Base-by-base conservation (phyloP, 2,888 invertebrate genomes). In the Muschampia plurimacula region DNA sequence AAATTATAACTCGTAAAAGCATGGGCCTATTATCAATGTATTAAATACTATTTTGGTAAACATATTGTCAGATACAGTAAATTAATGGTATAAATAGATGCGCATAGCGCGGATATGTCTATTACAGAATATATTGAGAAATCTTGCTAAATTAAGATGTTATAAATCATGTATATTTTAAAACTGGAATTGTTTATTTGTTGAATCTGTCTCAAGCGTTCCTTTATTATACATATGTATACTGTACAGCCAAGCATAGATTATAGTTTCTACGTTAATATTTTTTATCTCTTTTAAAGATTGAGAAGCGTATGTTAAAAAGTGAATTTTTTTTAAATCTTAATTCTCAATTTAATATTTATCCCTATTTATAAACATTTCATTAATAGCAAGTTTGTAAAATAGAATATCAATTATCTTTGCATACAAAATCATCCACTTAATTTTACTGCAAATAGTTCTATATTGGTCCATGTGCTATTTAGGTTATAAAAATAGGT, bases 401-500 rank as follows among this genome's bases (percentile, higher is more conserved):
- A 13, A n/a, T 49, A 4, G 7, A 49, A n/a, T 49, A 49, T 46
- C 12, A 2, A n/a, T 49, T n/a, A 49, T 49, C 49, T 2, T 5
- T 5, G 6, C 49, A n/a, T 49, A 49, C n/a, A 49, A n/a, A 3
- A 9, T 49, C 49, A 49, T n/a, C 49, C 49, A 49, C n/a, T 49
- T 49, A n/a, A 57, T 57, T 28, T 28, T 28, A 28, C 12, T 28
- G 28, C 57, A 28, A 60, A 60, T 60, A 59, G 2, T 32, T 32
- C 52, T n/a, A 52, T 65, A 7, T 55, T 57, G 73, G 75, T 76
- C 79, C 78, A 74, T 74, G 75, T 70, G 72, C 73, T 75, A 78
- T 74, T 68, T 73, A 75, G 75, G 78, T 74, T 79, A 78, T 79
- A 60, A 36, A 79, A 79, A 73, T 91, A 89, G 86, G 79, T 80